phyloP scores from a whole-genome alignment of 1,140 invertebrate genomes.

The Mycetomoellerius zeteki region DNA sequence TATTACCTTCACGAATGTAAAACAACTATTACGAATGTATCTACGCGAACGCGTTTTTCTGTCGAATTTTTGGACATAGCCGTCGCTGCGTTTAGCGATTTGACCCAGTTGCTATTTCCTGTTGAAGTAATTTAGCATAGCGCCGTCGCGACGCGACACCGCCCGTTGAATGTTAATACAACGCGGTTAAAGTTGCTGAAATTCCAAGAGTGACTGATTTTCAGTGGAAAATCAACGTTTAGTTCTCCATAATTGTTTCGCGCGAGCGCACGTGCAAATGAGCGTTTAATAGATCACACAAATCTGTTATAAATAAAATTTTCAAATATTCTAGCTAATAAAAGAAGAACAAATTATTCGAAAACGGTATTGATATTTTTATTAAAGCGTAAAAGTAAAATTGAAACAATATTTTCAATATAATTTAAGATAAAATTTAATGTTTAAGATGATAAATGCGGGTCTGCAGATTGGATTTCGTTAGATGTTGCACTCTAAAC shows the following conservation, averaged over 20 bases:
- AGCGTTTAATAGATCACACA: neutral
- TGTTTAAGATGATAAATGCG: neutral
- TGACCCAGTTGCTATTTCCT: constrained; percentile 56
- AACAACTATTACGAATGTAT: neutral
- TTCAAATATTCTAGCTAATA: no score
- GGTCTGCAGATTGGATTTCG: neutral
- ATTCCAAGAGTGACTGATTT: constrained; percentile 48
- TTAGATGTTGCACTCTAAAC: neutral
- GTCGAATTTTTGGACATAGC: constrained; percentile 15
- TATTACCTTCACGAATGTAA: neutral
- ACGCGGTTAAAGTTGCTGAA: constrained; percentile 34
- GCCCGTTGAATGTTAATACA: constrained; percentile 44
- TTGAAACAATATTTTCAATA: neutral
- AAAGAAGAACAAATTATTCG: neutral
- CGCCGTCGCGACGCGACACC: constrained; percentile 24
- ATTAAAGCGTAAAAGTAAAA: neutral
- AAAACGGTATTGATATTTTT: no score
- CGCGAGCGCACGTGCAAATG: neutral
- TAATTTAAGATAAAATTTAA: neutral
- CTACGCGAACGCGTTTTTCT: neutral
- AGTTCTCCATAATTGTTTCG: constrained; percentile 39
- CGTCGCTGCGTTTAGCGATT: neutral
- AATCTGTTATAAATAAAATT: neutral
- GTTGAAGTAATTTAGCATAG: constrained; percentile 51
- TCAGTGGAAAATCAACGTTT: neutral